Evolutionary conservation across 2,888 invertebrate genomes (phyloP), one percentile per base, ranked within the genome.

Genomic region (Drosophila cracens): DNA sequence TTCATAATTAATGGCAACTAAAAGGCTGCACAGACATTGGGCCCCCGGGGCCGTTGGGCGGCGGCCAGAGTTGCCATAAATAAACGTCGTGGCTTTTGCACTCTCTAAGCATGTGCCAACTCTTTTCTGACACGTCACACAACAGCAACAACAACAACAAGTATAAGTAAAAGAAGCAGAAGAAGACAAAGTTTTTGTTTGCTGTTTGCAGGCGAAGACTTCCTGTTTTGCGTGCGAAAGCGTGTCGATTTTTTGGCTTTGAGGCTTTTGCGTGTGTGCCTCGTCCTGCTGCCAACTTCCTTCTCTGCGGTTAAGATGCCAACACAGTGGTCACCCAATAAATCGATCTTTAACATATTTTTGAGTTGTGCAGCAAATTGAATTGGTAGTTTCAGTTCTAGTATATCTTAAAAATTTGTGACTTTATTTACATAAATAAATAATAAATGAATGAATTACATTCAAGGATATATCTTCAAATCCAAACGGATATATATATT

Each of bases 1-100:
- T 88, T 83, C 74, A 81, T 88, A 88, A 87, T 87, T 87, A 87
- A 87, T 88, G 88, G 83, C 81, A 81, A 82, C 54, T 75, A 67
- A 76, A 72, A 66, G 62, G 58, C 68, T 70, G 73, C 38, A 49
- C 27, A 33, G 25, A 54, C 56, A 56, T 57, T 36, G 56, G 52
- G 53, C 65, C 63, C 69, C 48, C 54, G 60, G n/a, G 38, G 56
- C 13, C 7, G 74, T 53, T 57, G n/a, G 60, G 56, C 25, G 54
- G 46, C 62, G 65, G 68, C 33, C 53, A 76, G 75, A 76, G 66
- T 68, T 72, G 69, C 72, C 79, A 72, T 76, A 74, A 74, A 80
- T 81, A 81, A 81, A 79, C 72, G 77, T 76, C 68, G 70, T 71
- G 68, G 65, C 62, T 64, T 67, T 71, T 68, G 58, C 56, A 33